Evolutionary conservation across 2,113 vertebrate genomes (phyloP).

Genomic region (Corydoras maculifer): DNA sequence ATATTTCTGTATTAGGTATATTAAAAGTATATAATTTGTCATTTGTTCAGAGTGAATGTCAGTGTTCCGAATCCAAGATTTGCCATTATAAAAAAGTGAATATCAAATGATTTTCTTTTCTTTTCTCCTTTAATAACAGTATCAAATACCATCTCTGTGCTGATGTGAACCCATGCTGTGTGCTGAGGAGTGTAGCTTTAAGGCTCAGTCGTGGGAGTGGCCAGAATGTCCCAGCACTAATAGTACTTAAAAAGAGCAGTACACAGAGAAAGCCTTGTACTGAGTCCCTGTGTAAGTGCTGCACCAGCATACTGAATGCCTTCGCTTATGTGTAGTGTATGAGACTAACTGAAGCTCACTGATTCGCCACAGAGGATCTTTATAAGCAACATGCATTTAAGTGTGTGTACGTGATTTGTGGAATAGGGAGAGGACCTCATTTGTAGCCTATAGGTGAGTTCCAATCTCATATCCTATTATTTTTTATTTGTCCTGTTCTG

Average conservation of each 20-base stretch:
- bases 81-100: too few species aligned
- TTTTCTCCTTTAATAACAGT: too few species aligned
- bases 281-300: slow-evolving; percentile 24
- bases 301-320: slow-evolving; percentile 25
- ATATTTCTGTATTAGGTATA: background rate
- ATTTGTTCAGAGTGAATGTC: background rate
- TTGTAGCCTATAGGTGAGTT: slow-evolving; percentile 27
- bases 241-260: slow-evolving; percentile 34
- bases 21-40: background rate
- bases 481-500: background rate
- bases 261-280: slow-evolving; percentile 35
- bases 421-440: slow-evolving; percentile 17
- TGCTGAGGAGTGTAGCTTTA: slow-evolving; percentile 25
- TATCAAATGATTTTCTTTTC: too few species aligned
- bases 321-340: slow-evolving; percentile 21
- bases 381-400: slow-evolving; percentile 31
- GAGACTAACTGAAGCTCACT: slow-evolving; percentile 16
- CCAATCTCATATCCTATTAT: background rate
- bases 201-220: slow-evolving; percentile 28
- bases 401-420: slow-evolving; percentile 13
- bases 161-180: background rate
- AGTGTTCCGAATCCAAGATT: too few species aligned
- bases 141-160: too few species aligned
- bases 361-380: slow-evolving; percentile 23
- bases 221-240: background rate